These are phyloP conservation scores for Psilopsiagon aymara DNA, from an alignment of 2,113 vertebrate species.

Conservation along the genomic window DNA sequence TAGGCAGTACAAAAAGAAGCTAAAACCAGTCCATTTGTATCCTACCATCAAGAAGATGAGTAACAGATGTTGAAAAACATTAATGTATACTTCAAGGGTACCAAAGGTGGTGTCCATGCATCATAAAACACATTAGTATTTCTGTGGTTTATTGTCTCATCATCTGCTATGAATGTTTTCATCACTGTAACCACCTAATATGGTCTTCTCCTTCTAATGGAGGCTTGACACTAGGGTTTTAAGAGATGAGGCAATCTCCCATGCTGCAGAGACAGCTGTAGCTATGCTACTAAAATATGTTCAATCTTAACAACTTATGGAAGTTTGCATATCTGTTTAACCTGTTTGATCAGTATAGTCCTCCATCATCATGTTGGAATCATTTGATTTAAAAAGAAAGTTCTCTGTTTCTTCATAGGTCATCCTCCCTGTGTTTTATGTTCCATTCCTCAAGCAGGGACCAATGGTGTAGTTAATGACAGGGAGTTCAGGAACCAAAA, in stretches of 20 bases:
- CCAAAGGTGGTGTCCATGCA: not conserved
- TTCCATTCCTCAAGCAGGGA: not conserved
- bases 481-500: not conserved
- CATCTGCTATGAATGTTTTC: not conserved
- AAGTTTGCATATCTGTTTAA: not conserved
- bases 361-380: not conserved
- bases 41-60: constrained; percentile 9
- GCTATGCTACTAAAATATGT: not conserved
- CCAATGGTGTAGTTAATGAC: not conserved
- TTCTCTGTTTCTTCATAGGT: not conserved
- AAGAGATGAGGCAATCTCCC: not conserved
- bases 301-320: not conserved
- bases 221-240: not conserved
- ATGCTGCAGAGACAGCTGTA: not conserved
- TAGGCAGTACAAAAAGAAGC: not conserved
- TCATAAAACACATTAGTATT: constrained; percentile 19
- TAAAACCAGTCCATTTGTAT: not conserved
- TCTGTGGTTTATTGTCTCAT: not conserved
- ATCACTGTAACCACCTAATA: not conserved
- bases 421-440: not conserved
- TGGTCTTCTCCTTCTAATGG: not conserved
- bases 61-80: constrained; percentile 38
- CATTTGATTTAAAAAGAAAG: not conserved
- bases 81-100: not conserved
- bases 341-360: not conserved